Evolutionary conservation across 2,888 invertebrate genomes (phyloP).

Genomic region (Andrena camellia): DNA sequence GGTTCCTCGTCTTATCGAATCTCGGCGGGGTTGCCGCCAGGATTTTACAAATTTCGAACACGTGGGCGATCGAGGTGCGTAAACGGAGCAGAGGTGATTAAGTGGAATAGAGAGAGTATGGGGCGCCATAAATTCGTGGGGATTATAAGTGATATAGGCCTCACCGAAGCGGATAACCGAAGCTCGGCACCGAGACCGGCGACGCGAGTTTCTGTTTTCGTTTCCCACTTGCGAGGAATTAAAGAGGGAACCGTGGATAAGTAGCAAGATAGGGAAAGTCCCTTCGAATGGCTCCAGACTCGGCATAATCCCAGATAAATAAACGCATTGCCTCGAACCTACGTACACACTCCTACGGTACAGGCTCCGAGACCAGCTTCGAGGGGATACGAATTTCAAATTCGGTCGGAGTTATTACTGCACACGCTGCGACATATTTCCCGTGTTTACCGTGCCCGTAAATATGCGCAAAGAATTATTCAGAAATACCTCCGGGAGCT

Average conservation of each 20-base stretch:
- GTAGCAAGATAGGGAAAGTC: not conserved
- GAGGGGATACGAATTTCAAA: conserved; percentile 20
- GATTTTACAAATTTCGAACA: conserved; percentile 4
- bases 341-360: too few species aligned
- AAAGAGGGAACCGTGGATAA: not conserved
- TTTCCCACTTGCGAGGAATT: conserved; percentile 10
- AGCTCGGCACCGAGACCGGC: too few species aligned
- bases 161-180: not conserved
- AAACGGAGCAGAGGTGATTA: too few species aligned
- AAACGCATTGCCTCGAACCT: conserved; percentile 3
- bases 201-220: not conserved
- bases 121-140: not conserved
- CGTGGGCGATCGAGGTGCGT: not conserved
- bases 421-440: not conserved
- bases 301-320: conserved; percentile 14
- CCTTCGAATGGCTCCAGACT: not conserved
- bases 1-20: conserved; percentile 44
- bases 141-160: conserved; percentile 8
- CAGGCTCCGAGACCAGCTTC: not conserved
- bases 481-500: not conserved
- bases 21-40: not conserved
- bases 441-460: not conserved
- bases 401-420: conserved; percentile 6
- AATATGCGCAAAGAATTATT: conserved; percentile 24
- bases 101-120: too few species aligned